Evolutionary conservation across 2,113 vertebrate genomes (phyloP).

Genomic region (Craseonycteris thonglongyai): DNA sequence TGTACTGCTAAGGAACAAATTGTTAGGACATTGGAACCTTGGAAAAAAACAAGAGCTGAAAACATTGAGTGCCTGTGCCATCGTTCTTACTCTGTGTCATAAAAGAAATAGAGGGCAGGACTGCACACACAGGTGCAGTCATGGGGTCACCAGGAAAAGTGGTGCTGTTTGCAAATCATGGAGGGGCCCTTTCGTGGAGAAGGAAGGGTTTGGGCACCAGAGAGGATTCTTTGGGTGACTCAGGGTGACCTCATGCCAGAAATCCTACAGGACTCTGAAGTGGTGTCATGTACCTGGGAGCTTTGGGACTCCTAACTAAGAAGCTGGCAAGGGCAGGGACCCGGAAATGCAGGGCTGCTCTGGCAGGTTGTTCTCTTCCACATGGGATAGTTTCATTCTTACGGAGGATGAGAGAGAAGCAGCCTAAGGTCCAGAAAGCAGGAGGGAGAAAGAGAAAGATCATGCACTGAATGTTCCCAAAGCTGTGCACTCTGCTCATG

Average conservation of each 20-base stretch:
- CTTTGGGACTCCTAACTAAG: no score
- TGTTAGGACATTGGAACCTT: not conserved
- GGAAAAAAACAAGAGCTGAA: not conserved
- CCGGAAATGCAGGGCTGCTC: not conserved
- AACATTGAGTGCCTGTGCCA: not conserved
- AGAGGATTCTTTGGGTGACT: not conserved
- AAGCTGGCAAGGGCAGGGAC: rapidly evolving
- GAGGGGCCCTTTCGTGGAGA: not conserved
- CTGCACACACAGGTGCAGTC: not conserved
- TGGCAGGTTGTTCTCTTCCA: not conserved
- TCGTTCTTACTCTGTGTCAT: not conserved
- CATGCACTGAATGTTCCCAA: no score
- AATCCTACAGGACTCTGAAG: not conserved
- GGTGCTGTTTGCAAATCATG: not conserved
- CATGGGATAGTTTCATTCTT: not conserved
- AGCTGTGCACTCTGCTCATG: not conserved
- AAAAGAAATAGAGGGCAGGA: not conserved
- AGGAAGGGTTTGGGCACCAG: not conserved
- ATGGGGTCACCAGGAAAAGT: not conserved
- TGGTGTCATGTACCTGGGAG: not conserved
- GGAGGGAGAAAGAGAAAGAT: not conserved
- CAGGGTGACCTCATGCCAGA: not conserved
- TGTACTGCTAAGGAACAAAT: not conserved
- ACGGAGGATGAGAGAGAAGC: not conserved
- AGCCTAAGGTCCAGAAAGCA: not conserved